These are phyloP conservation scores for Drosophila testacea DNA, from an alignment of 2,888 invertebrate species.

Conservation along the genomic window DNA sequence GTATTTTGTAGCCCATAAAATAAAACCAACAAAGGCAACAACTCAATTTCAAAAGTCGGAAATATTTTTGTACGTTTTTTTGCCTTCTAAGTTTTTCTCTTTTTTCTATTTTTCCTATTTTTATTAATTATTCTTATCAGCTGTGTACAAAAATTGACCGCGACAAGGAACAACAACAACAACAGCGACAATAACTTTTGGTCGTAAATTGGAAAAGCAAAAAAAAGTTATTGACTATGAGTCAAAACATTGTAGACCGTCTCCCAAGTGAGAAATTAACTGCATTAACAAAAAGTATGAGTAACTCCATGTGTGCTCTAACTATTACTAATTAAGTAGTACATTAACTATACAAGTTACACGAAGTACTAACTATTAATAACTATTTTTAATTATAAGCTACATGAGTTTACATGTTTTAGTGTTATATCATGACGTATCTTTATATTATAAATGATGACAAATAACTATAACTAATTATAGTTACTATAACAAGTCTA, in stretches of 20 bases:
- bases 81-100: not conserved
- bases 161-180: slow-evolving; percentile 8
- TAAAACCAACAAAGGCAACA: slow-evolving; percentile 29
- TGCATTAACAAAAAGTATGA: slow-evolving; percentile 2
- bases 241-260: not conserved
- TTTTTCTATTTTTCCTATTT: not conserved
- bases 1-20: slow-evolving; percentile 1
- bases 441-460: not conserved
- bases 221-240: slow-evolving; percentile 20
- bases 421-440: slow-evolving; percentile 1
- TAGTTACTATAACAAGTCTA: too few species aligned
- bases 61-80: slow-evolving; percentile 39
- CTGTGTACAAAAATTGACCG: slow-evolving; percentile 32
- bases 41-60: slow-evolving; percentile 39
- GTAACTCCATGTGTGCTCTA: slow-evolving; percentile 13
- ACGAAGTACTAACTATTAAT: not conserved
- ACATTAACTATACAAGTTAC: slow-evolving; percentile 9
- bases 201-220: slow-evolving; percentile 13
- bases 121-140: slow-evolving; percentile 41
- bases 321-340: slow-evolving; percentile 10
- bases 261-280: slow-evolving; percentile 1
- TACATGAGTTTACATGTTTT: not conserved
- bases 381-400: slow-evolving; percentile 6
- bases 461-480: too few species aligned
- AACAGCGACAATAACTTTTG: slow-evolving; percentile 13